Conservation (phyloP, 1,140 invertebrate genomes). For the Nomia melanderi region DNA sequence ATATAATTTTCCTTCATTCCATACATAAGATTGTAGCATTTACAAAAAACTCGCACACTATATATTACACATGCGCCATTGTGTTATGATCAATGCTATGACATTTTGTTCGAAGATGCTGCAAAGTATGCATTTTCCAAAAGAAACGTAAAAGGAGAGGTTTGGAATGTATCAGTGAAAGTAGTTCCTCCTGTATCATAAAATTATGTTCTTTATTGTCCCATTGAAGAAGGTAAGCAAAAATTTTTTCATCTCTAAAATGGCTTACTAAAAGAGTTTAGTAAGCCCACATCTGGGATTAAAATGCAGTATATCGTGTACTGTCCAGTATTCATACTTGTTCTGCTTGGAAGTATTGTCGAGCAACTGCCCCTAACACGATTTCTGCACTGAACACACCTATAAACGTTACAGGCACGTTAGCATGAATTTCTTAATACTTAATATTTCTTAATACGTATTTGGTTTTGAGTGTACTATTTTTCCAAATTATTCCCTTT, state of each 20-base stretch:
- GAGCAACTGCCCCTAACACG: constrained; percentile 74
- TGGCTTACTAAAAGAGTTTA: constrained; percentile 60
- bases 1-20: no score
- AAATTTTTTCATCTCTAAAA: constrained; percentile 63
- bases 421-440: background rate
- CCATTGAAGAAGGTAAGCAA: constrained; percentile 70
- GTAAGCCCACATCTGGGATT: constrained; percentile 43
- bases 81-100: constrained; percentile 10
- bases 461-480: background rate
- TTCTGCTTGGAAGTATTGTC: constrained; percentile 76
- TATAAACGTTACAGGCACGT: constrained; percentile 53
- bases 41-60: background rate
- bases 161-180: constrained; percentile 56
- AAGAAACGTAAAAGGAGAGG: constrained; percentile 36
- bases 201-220: constrained; percentile 77
- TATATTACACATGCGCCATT: background rate
- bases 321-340: constrained; percentile 45
- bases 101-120: background rate
- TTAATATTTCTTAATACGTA: background rate
- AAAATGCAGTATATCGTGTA: constrained; percentile 48
- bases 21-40: background rate
- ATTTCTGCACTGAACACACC: constrained; percentile 78
- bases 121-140: constrained; percentile 22
- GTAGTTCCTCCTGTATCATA: constrained; percentile 62
- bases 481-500: no score